A percentile compares a stretch with the other conserved stretches of the same genome.
These are phyloP conservation scores for Peromyscus aztecus DNA, from an alignment of 2,797 vertebrate genomes.

Conservation along the genomic window DNA sequence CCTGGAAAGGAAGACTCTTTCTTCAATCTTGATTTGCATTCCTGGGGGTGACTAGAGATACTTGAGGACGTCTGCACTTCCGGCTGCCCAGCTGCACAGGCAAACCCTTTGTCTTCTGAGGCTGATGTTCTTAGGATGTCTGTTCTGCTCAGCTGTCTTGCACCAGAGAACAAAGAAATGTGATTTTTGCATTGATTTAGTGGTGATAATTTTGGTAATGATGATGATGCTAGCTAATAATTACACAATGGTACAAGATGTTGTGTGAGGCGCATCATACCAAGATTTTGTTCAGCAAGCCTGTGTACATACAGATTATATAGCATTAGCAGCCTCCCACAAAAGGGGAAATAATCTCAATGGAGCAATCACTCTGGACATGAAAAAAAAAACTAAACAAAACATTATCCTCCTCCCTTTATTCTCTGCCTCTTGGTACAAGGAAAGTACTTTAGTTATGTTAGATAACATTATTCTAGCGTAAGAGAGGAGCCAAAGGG, in stretches of 20 bases:
- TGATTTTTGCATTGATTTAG: neutral
- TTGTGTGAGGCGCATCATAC: accelerated
- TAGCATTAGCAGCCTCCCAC: neutral
- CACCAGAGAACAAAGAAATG: slow-evolving; percentile 15
- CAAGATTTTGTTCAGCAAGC: neutral
- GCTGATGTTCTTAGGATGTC: neutral
- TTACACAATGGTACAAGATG: neutral
- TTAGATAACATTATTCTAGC: neutral
- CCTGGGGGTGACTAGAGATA: neutral
- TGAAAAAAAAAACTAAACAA: neutral
- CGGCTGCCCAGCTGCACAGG: neutral
- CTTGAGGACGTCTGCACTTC: neutral
- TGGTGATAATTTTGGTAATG: neutral
- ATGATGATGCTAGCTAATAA: neutral
- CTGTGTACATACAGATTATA: too few relatives aligned
- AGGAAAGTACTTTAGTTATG: neutral
- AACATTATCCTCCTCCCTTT: neutral
- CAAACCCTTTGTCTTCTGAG: neutral
- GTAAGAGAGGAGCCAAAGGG: neutral
- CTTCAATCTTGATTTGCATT: slow-evolving; percentile 68
- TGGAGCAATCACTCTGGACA: neutral
- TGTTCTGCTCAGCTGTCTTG: slow-evolving; percentile 19
- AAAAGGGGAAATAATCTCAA: neutral
- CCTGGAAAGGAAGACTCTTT: slow-evolving; percentile 61
- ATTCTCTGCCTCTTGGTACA: neutral